Evolutionary conservation across 2,888 invertebrate species (phyloP).

Genomic region (Spilosoma lubricipeda): DNA sequence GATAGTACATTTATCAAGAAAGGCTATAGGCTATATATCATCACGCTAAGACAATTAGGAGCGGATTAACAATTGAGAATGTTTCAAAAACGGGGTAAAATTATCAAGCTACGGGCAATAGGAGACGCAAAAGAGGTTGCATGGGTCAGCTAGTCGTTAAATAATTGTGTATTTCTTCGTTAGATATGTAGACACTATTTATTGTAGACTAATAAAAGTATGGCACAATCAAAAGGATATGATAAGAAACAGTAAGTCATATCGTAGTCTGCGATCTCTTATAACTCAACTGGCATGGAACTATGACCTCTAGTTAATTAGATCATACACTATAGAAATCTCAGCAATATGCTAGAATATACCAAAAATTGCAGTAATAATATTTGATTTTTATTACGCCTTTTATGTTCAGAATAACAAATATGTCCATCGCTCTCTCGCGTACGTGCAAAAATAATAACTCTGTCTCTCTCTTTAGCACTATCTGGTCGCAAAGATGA

Average conservation of each 20-base stretch:
- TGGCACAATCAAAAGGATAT: too few relatives aligned
- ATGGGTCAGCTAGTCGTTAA: too few relatives aligned
- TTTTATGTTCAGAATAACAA: constrained; percentile 41
- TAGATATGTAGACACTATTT: too few relatives aligned
- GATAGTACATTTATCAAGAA: too few relatives aligned
- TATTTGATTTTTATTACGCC: constrained; percentile 43
- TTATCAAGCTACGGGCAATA: too few relatives aligned
- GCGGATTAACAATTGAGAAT: too few relatives aligned
- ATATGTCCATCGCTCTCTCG: constrained; percentile 27
- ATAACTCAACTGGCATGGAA: too few relatives aligned
- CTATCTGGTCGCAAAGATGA: constrained; percentile 25
- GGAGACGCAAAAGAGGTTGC: too few relatives aligned
- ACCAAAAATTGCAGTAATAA: constrained; percentile 31
- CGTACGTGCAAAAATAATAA: constrained; percentile 6
- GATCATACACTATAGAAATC: constrained; percentile 16
- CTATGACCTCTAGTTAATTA: background rate
- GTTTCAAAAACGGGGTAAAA: too few relatives aligned
- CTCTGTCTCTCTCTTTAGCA: constrained; percentile 21
- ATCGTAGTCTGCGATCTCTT: background rate
- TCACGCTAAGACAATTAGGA: too few relatives aligned
- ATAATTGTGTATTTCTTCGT: background rate
- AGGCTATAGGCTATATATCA: too few relatives aligned
- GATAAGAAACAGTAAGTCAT: background rate
- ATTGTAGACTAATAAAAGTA: too few relatives aligned
- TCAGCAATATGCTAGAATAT: constrained; percentile 18